phyloP scores from a whole-genome alignment of 1,140 invertebrate species.

The Steinernema feltiae region DNA sequence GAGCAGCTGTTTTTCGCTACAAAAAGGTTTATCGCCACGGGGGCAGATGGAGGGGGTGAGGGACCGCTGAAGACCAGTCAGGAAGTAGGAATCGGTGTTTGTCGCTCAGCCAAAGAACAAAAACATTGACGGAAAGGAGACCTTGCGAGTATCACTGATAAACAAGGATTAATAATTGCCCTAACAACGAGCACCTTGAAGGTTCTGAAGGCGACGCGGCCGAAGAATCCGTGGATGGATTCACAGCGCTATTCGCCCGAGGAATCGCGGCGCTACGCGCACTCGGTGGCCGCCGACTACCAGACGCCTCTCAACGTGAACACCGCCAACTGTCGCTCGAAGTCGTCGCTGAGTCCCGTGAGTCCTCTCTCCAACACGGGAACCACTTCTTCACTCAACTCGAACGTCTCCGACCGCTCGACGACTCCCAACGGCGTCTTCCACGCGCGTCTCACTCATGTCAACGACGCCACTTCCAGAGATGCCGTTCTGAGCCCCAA shows the following conservation, averaged over 20 bases:
- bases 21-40: neutral
- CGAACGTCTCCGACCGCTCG: neutral
- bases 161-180: neutral
- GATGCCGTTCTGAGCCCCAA: neutral
- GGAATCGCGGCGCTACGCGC: neutral
- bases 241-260: neutral
- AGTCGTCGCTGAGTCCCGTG: neutral
- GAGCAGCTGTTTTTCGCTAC: neutral
- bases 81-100: neutral
- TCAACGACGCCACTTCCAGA: neutral
- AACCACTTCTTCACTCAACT: neutral
- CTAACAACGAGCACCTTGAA: neutral
- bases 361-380: neutral
- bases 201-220: neutral
- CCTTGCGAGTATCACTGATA: neutral
- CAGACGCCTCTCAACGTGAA: neutral
- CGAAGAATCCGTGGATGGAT: neutral
- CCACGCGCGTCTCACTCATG: slow-evolving; percentile 1
- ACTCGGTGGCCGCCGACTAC: neutral
- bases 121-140: neutral
- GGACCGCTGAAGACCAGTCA: neutral
- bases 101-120: neutral
- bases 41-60: neutral
- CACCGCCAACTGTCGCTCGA: neutral
- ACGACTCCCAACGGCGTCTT: neutral